These are phyloP conservation scores for Anoura caudifer DNA, from an alignment of 2,113 vertebrate genomes.

Conservation along the genomic window DNA sequence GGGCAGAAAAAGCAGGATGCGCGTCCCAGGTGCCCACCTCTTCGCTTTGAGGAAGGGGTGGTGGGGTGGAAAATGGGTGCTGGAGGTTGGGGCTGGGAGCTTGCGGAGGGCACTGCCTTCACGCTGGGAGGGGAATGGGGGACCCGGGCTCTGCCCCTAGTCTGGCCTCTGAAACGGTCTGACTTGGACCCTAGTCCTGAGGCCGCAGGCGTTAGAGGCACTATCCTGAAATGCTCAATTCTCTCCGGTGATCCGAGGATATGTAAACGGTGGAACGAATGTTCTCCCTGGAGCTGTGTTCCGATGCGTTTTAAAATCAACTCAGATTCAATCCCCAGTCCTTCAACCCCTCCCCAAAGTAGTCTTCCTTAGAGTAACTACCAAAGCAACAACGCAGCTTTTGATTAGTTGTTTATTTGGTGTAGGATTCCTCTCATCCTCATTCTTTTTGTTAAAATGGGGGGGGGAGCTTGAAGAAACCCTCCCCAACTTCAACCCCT, in stretches of 20 bases:
- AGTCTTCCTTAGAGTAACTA: background rate
- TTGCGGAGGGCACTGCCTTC: background rate
- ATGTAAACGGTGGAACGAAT: background rate
- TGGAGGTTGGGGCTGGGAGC: background rate
- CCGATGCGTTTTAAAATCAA: background rate
- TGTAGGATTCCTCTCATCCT: background rate
- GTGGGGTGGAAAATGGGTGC: constrained; percentile 42
- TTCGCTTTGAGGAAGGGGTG: constrained; percentile 58
- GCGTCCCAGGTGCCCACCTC: constrained; percentile 67
- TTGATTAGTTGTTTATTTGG: background rate
- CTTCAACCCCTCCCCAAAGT: background rate
- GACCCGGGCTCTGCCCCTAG: background rate
- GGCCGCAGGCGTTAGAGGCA: background rate
- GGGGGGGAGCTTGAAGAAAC: background rate
- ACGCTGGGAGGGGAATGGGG: background rate
- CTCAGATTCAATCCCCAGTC: background rate
- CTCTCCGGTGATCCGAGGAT: background rate
- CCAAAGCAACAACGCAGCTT: background rate
- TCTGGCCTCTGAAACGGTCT: background rate
- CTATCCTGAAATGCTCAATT: background rate
- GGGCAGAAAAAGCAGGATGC: constrained; percentile 51
- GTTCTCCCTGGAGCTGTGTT: background rate
- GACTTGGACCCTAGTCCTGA: background rate
- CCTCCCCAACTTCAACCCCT: constrained; percentile 27
- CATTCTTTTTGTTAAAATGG: constrained; percentile 11